Evolutionary conservation across 2,888 invertebrate genomes (phyloP), one percentile per base, ranked within the genome.

Genomic region (Cerceris rybyensis): DNA sequence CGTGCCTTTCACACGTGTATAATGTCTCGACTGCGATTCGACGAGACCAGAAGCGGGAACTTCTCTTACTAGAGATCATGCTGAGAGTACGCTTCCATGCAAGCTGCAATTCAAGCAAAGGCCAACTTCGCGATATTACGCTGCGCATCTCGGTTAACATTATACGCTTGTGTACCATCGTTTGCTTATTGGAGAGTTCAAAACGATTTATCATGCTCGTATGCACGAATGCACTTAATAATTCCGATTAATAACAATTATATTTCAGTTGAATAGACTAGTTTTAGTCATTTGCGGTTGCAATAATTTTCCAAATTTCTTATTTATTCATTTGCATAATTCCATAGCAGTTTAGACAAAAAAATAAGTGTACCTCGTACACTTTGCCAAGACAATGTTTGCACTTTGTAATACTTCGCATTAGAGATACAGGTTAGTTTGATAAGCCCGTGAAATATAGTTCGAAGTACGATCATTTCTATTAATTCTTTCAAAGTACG

Each of bases 371-470:
- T 28, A 28, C n/a, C n/a, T n/a, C n/a, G n/a, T n/a, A n/a, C n/a
- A n/a, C n/a, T n/a, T 28, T 28, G 28, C 28, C 28, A 4, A 28
- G 28, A n/a, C n/a, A n/a, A n/a, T n/a, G n/a, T n/a, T n/a, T n/a
- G n/a, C 17, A 54, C 28, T 14, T 39, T 39, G 39, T 41, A 57
- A n/a, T 70, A 58, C 28, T 6, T 42, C 14, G n/a, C 11, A 41
- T 0, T 13, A 16, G 17, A n/a, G 59, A 11, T 6, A 49, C 64
- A 66, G 78, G 76, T 78, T 76, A 78, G 42, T 46, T n/a, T 42
- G 28, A 28, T 13, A 11, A 14, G 16, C 46, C 66, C 42, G 52
- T 61, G 13, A 67, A 69, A 14, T 71, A 17, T 63, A 59, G 63
- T 64, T 70, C 14, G 57, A 16, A 14, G 50, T 49, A 16, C 49